Evolutionary conservation across 2,113 vertebrate species (phyloP), one percentile per base, ranked within the genome.

Genomic region (Xiphophorus couchianus): DNA sequence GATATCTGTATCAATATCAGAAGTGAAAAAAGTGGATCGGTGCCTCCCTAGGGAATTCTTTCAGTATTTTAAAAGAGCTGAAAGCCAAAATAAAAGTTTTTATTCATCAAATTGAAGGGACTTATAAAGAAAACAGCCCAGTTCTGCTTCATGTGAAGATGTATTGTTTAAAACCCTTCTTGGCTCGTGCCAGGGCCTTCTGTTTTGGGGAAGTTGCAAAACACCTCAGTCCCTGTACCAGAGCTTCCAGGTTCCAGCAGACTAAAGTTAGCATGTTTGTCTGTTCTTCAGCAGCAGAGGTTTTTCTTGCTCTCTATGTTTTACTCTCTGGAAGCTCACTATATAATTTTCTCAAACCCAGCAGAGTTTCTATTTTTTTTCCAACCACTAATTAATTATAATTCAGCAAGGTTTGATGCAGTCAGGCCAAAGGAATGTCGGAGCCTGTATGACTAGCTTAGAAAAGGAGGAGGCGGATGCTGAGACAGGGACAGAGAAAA

Each of bases 301-400:
- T 80, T 88, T 86, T 89, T 88, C 81, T 82, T 82, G 90, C 75
- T 37, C 29, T 87, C 87, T 66, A 48, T 78, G 76, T 94, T 91
- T 83, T 81, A 74, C 92, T 91, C 91, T 86, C 88, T 94, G 93
- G 91, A 95, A 94, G 74, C 88, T 60, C 62, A 86, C 88, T 88
- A 78, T 94, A 88, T 92, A 88, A 94, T 96, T 94, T 94, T 92
- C 92, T 92, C 82, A 81, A 81, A 85, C 91, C 92, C 92, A 88
- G 86, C 86, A 83, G 83, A 76, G 91, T 85, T 92, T 89, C 91
- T 89, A 88, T 94, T 94, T 94, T 89, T 33, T 94, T 95, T 94
- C 93, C 90, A 19, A 94, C 94, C 95, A 88, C 94, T 93, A 93
- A 94, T 95, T 94, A 95, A 87, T 91, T 84, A 73, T 91, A 94